These are phyloP conservation scores for Rissa tridactyla DNA, from an alignment of 2,113 vertebrate genomes.

Conservation along the genomic window DNA sequence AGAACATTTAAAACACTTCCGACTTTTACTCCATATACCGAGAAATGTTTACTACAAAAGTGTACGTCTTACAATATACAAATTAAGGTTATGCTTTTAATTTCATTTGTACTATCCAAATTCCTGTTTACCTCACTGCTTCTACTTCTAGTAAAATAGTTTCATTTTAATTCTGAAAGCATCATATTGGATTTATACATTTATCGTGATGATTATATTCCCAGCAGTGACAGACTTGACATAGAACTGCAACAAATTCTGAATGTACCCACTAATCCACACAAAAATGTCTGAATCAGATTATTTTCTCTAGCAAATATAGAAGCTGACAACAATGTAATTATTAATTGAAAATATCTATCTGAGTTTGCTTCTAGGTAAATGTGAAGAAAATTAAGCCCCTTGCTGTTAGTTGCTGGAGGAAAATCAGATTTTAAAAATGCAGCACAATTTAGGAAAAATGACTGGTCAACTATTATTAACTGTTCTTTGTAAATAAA, in stretches of 20 bases:
- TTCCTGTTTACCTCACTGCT: neutral
- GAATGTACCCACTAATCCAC: neutral
- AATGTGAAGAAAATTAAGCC: neutral
- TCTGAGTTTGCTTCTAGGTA: neutral
- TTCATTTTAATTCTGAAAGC: neutral
- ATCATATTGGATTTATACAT: neutral
- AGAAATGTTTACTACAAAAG: neutral
- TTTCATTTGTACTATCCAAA: neutral
- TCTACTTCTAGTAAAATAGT: neutral
- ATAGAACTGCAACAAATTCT: neutral
- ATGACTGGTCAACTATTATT: neutral
- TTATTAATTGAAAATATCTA: neutral
- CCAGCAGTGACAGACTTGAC: neutral
- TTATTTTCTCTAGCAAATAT: neutral
- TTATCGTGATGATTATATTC: neutral
- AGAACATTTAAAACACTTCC: neutral
- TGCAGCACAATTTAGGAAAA: neutral
- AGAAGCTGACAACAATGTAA: neutral
- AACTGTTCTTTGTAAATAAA: neutral
- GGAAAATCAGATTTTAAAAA: neutral
- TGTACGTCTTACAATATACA: neutral
- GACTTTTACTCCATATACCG: neutral
- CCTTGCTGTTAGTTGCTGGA: neutral
- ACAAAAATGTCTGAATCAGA: neutral
- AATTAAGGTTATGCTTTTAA: neutral